Evolutionary conservation across 2,888 invertebrate species (phyloP), one percentile per base, ranked within the genome.

Genomic region (Apantesis nais): DNA sequence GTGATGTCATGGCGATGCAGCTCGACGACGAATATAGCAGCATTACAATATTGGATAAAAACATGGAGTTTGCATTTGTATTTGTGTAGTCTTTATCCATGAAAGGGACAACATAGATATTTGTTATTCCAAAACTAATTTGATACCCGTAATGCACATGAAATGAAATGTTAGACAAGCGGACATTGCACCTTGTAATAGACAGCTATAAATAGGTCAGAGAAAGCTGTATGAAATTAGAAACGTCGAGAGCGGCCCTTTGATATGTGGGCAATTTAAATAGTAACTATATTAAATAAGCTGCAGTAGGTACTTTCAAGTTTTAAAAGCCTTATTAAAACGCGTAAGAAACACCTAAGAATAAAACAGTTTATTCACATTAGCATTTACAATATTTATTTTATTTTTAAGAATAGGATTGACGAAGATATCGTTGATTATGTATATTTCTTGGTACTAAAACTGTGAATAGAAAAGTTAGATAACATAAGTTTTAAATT

Each of bases 201-300:
- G 82, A 86, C 82, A 83, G 81, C 86, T 90, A 90, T 86, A 90
- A 90, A 91, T 92, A 91, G 89, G 86, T 83, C 86, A 82, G 88
- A 88, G 90, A 90, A 90, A 91, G 88, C 84, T 81, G 79, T 79
- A 82, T 86, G 86, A 84, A 89, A 89, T 87, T 88, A 88, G 87
- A 87, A 84, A 86, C 86, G 83, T 72, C 71, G 74, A 79, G 75
- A 73, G 74, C 78, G 78, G 84, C 82, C 83, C 86, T 85, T 86
- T 86, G 83, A 83, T 78, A 82, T 74, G 76, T 69, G 63, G 69
- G 74, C 66, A 78, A 78, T 75, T 77, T 52, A 77, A 74, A 71
- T 74, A 60, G 65, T 75, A 60, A 19, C 64, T 7, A 44, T 31
- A 64, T 62, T 71, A 75, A 74, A 58, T n/a, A 0, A n/a, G 34